These are phyloP conservation scores for Irena cyanogastra DNA, from an alignment of 2,113 vertebrate species.

Conservation along the genomic window DNA sequence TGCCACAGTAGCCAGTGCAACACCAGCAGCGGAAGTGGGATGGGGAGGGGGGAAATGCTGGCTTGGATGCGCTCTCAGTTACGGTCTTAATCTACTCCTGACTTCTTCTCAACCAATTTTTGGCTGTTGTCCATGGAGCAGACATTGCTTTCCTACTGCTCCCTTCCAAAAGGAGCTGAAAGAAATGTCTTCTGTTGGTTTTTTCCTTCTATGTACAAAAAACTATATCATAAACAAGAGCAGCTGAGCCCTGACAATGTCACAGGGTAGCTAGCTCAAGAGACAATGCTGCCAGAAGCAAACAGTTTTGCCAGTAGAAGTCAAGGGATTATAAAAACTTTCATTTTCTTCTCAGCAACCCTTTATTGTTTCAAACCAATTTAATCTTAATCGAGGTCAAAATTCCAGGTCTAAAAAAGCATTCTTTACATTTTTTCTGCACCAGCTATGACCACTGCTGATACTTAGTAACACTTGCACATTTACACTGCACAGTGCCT, in stretches of 20 bases:
- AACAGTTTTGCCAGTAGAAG: background rate
- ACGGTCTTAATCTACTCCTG: slow-evolving; percentile 25
- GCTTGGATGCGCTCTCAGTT: slow-evolving; percentile 21
- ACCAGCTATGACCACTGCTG: background rate
- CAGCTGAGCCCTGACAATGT: background rate
- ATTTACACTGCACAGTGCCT: background rate
- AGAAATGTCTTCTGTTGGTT: slow-evolving; percentile 13
- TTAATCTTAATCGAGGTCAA: background rate
- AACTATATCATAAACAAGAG: background rate
- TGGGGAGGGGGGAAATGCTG: background rate
- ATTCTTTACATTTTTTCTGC: background rate
- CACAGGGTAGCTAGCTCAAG: background rate
- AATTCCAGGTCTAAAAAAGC: background rate
- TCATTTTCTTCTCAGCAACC: background rate
- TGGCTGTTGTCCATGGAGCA: slow-evolving; percentile 22
- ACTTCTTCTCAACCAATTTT: slow-evolving; percentile 10
- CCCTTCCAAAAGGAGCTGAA: slow-evolving; percentile 14
- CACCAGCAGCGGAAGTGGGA: background rate
- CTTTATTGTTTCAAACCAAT: background rate
- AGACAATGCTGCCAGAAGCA: background rate
- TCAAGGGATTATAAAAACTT: background rate
- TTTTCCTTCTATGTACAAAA: slow-evolving; percentile 43
- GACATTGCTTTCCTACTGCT: background rate
- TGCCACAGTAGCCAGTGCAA: background rate
- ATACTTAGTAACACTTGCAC: background rate